Conservation (phyloP, 2,888 invertebrate species). For the Blastobasis lacticolella region DNA sequence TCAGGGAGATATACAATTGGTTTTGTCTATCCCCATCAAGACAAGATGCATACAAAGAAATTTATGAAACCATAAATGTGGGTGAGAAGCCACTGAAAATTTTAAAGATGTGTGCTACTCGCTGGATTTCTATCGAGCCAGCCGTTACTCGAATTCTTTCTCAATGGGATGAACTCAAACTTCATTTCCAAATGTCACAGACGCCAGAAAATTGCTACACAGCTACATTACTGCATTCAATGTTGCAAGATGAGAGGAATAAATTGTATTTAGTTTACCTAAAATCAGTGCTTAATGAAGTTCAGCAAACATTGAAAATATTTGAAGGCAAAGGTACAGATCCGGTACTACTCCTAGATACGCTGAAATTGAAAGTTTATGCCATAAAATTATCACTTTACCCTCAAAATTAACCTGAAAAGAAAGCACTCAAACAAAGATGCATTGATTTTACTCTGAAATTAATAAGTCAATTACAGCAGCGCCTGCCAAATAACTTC, state of each 20-base stretch:
- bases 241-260: background rate
- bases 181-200: background rate
- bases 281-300: background rate
- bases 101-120: background rate
- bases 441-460: background rate
- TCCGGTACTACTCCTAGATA: background rate
- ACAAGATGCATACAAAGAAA: background rate
- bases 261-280: background rate
- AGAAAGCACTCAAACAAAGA: background rate
- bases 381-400: background rate
- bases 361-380: background rate
- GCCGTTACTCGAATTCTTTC: background rate
- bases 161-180: background rate
- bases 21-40: background rate
- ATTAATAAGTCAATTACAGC: slow-evolving; percentile 1
- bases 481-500: slow-evolving; percentile 1
- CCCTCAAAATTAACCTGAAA: background rate
- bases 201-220: background rate
- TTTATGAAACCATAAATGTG: background rate
- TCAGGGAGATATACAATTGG: background rate
- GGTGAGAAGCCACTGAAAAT: background rate
- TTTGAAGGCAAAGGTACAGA: background rate
- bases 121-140: background rate
- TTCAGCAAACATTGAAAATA: background rate
- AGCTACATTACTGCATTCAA: background rate